phyloP scores from a whole-genome alignment of 2,113 vertebrate species.

The Forbesichthys agassizii region DNA sequence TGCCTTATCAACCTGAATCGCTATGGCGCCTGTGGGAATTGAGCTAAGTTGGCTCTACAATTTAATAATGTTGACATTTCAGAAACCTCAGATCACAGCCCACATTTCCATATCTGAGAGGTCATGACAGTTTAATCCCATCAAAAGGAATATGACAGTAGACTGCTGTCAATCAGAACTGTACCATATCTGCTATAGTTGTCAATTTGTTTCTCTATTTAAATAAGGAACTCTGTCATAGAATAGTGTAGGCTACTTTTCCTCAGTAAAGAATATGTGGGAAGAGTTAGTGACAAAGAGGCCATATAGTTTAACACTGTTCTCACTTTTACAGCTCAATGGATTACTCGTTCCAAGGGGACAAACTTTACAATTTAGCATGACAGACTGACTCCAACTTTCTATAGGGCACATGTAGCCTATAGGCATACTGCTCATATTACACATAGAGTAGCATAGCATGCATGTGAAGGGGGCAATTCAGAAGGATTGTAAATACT shows the following conservation, averaged over 20 bases:
- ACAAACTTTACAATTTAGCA: not conserved
- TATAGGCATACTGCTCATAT: constrained; percentile 28
- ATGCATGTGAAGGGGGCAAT: constrained; percentile 23
- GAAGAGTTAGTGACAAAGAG: not conserved
- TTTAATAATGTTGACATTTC: constrained; percentile 76
- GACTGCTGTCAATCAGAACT: constrained; percentile 57
- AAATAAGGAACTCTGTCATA: not conserved
- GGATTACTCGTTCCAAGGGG: constrained; percentile 51
- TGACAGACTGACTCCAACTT: constrained; percentile 25
- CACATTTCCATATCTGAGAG: constrained; percentile 75
- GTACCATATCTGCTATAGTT: constrained; percentile 21
- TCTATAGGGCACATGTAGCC: constrained; percentile 28
- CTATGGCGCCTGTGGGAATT: constrained; percentile 4
- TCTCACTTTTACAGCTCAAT: constrained; percentile 26
- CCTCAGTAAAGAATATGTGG: not conserved
- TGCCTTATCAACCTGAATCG: not conserved
- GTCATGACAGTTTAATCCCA: constrained; percentile 72
- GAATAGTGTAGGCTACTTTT: not conserved
- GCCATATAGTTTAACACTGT: constrained; percentile 44
- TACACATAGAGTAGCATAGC: constrained; percentile 32
- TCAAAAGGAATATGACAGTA: constrained; percentile 72
- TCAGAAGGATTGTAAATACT: constrained; percentile 30
- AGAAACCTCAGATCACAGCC: constrained; percentile 57
- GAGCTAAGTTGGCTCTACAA: constrained; percentile 40
- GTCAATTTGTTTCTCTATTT: constrained; percentile 34